A percentile compares a stretch with the other conserved stretches of the same genome.
phyloP scores from a whole-genome alignment of 2,888 invertebrate species.

The Miltochrista miniata region DNA sequence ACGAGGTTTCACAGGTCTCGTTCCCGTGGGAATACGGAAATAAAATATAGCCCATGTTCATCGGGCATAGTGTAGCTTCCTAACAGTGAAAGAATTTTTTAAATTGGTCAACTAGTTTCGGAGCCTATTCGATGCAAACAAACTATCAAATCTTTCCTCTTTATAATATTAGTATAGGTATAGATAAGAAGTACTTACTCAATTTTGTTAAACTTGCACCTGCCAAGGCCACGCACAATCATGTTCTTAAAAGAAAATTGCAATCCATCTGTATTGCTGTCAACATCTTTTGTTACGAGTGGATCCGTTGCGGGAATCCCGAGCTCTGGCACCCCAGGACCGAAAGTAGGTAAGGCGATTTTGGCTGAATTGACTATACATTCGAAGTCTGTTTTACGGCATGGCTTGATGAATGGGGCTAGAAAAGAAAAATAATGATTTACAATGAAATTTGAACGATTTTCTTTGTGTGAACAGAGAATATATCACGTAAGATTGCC shows the following conservation, averaged over 20 bases:
- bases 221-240: conserved; percentile 23
- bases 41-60: no score
- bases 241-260: conserved; percentile 37
- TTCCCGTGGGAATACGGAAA: no score
- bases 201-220: conserved; percentile 37
- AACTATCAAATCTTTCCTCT: no score
- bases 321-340: conserved; percentile 34
- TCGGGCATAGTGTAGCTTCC: no score
- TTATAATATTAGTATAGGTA: no score
- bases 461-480: no score
- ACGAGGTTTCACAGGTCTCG: no score
- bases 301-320: conserved; percentile 39
- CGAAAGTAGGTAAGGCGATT: conserved; percentile 29
- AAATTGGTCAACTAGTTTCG: no score
- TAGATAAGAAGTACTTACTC: conserved; percentile 50
- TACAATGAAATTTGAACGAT: no score
- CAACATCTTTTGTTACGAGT: conserved; percentile 28
- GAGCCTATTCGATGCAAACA: no score
- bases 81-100: no score
- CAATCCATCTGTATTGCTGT: conserved; percentile 31
- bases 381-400: conserved; percentile 32
- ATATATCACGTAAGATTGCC: no score
- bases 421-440: background rate
- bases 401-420: conserved; percentile 47
- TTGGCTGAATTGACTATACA: conserved; percentile 34